phyloP scores from a whole-genome alignment of 2,888 invertebrate species.

The Pollenia griseotomentosa region DNA sequence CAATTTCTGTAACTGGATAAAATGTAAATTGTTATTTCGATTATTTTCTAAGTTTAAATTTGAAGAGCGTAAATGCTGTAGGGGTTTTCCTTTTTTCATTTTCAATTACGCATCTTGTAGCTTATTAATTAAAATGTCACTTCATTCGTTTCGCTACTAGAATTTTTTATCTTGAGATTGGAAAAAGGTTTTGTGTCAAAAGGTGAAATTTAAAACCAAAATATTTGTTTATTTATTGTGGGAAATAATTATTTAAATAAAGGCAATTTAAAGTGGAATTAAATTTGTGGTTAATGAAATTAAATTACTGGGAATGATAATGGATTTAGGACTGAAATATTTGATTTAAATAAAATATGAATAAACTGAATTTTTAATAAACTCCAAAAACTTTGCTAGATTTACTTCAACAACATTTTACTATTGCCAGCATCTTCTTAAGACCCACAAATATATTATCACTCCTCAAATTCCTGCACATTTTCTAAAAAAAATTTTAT shows the following conservation, averaged over 20 bases:
- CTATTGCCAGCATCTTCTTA: slow-evolving; percentile 8
- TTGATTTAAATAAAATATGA: too few relatives aligned
- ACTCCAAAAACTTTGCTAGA: not conserved
- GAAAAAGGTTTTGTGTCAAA: slow-evolving; percentile 69
- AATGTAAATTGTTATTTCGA: slow-evolving; percentile 45
- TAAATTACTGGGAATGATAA: too few relatives aligned
- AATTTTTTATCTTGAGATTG: not conserved
- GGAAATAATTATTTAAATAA: slow-evolving; percentile 43
- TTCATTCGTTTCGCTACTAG: slow-evolving; percentile 30
- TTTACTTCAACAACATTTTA: not conserved
- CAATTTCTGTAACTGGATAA: slow-evolving; percentile 59
- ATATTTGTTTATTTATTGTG: slow-evolving; percentile 54
- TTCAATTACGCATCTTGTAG: slow-evolving; percentile 65
- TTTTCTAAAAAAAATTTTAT: slow-evolving; percentile 16
- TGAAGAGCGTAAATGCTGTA: slow-evolving; percentile 21
- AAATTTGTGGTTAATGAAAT: slow-evolving; percentile 9
- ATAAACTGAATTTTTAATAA: too few relatives aligned
- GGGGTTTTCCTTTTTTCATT: slow-evolving; percentile 20
- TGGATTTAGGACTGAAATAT: too few relatives aligned
- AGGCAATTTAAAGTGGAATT: slow-evolving; percentile 29
- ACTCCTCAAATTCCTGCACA: slow-evolving; percentile 56
- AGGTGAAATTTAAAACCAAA: slow-evolving; percentile 73
- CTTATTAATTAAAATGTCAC: slow-evolving; percentile 74
- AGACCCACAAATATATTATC: not conserved
- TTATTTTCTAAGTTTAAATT: slow-evolving; percentile 39